phyloP scores from a whole-genome alignment of 1,140 invertebrate genomes.

The Condylostylus longicornis region DNA sequence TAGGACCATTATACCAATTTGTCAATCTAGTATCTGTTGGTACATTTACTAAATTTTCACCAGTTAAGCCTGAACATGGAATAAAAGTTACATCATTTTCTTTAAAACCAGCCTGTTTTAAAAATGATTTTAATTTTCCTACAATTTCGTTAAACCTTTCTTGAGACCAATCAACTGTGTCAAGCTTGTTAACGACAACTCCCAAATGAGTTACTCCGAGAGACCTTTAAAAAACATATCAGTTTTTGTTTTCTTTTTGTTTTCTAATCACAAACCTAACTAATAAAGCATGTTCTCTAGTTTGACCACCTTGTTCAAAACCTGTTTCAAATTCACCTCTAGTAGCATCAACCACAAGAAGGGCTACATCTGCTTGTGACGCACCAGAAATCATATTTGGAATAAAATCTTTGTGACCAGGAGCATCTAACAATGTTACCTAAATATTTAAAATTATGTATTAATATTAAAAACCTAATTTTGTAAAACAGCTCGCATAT shows the following conservation, averaged over 20 bases:
- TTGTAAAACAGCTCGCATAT: too few species aligned
- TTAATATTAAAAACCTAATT: not conserved
- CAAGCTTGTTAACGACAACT: slow-evolving; percentile 75
- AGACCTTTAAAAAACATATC: slow-evolving; percentile 37
- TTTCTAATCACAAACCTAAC: slow-evolving; percentile 51
- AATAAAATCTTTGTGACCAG: slow-evolving; percentile 97
- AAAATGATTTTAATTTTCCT: slow-evolving; percentile 68
- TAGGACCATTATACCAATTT: slow-evolving; percentile 77
- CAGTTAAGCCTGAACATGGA: slow-evolving; percentile 88
- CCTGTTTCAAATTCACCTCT: slow-evolving; percentile 97
- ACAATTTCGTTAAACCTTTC: slow-evolving; percentile 76
- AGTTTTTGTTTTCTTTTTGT: too few species aligned
- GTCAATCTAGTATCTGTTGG: slow-evolving; percentile 50
- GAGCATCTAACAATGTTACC: slow-evolving; percentile 85
- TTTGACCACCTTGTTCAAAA: slow-evolving; percentile 94
- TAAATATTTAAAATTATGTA: slow-evolving; percentile 5
- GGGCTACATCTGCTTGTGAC: slow-evolving; percentile 90
- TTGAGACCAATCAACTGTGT: slow-evolving; percentile 63
- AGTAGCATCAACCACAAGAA: slow-evolving; percentile 90
- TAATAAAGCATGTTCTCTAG: slow-evolving; percentile 89
- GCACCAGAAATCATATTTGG: slow-evolving; percentile 98
- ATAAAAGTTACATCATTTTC: slow-evolving; percentile 80
- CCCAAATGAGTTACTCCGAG: slow-evolving; percentile 77
- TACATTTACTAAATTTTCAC: slow-evolving; percentile 72
- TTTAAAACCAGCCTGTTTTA: slow-evolving; percentile 90